Base-by-base conservation (phyloP, 1,140 invertebrate species). In the Drosophila burlai region DNA sequence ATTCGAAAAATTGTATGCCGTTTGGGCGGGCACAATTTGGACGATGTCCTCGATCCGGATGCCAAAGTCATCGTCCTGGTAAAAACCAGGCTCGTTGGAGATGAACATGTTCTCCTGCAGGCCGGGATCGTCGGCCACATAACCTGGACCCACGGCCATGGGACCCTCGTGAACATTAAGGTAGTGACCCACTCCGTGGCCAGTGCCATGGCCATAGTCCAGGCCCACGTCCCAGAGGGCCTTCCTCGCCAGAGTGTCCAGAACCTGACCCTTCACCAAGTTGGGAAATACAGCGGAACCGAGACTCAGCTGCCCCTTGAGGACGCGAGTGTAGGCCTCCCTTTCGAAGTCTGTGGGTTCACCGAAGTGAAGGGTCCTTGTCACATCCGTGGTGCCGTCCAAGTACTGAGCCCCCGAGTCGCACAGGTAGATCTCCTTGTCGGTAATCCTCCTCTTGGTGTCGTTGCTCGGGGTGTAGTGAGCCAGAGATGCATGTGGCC, bases 81-180 rank as follows among this genome's bases (percentile, higher is more conserved):
- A 97, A 92, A 95, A 97, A 16, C 97, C 97, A 2, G 97, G 97
- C 83, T 97, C 96, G 93, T 99, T 98, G 3, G 98, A 99, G 24
- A 99, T 93, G 83, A 99, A 97, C 96, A 98, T 98, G 54, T 97
- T 96, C 26, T 96, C 95, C 91, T 97, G 94, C 36, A 99, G 93
- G 4, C 98, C 97, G 9, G 97, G 96, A 93, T 98, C 96, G 74
- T 96, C 95, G 1, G 96, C 95, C 92, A 9, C 0, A 10, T 40
- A 40, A 95, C 95, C 8, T 94, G 93, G 38, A 2, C 96, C 96
- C 49, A 99, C 96, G 47, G 96, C 96, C 77, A 96, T 96, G 8
- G 97, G 97, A 9, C 96, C 97, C 94, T 99, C 99, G 93, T 99
- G 99, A 9, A 99, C 99, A 63, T 99, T 99, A 21, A 99, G 94